Evolutionary conservation across 2,888 invertebrate genomes (phyloP), one percentile per base, ranked within the genome.

Genomic region (Acronicta psi): DNA sequence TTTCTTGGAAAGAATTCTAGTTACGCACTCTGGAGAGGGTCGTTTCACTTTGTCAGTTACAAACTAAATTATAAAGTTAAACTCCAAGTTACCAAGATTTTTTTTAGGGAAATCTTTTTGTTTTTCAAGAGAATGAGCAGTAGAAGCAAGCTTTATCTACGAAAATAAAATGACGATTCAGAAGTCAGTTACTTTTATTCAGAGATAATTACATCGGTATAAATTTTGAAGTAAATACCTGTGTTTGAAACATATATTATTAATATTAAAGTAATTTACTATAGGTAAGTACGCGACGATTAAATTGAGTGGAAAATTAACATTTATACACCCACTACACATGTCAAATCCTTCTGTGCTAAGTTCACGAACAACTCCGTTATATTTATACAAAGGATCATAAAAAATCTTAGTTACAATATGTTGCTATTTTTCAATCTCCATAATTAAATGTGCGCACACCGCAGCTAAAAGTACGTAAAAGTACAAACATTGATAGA

Each of bases 331-430:
- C 74, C 77, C 64, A 69, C 85, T 89, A 89, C 82, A 62, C 63
- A 79, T 84, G 49, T 89, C 89, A 90, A 90, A 89, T 90, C 90
- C 89, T 61, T 88, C 82, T 81, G 90, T 90, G 90, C 90, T 78
- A 79, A 76, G 63, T 79, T 73, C 49, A 65, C 63, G 62, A 73
- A 72, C 36, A 66, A 60, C 49, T 63, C 58, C 54, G 45, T 62
- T 49, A 69, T 59, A 68, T 62, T 59, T 63, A 53, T 77, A 72
- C 57, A 74, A 66, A 74, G 62, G 52, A 72, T 54, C 54, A 72
- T 74, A 77, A 77, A 77, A 75, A 77, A 63, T 52, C 65, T 77
- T 69, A 77, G 45, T 56, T 64, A 59, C n/a, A n/a, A n/a, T 49
- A 67, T 42, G 58, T 60, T 55, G 56, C 17, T 56, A 63, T 61